Conservation (phyloP, 2,888 invertebrate genomes). For the Ceriagrion tenellum region DNA sequence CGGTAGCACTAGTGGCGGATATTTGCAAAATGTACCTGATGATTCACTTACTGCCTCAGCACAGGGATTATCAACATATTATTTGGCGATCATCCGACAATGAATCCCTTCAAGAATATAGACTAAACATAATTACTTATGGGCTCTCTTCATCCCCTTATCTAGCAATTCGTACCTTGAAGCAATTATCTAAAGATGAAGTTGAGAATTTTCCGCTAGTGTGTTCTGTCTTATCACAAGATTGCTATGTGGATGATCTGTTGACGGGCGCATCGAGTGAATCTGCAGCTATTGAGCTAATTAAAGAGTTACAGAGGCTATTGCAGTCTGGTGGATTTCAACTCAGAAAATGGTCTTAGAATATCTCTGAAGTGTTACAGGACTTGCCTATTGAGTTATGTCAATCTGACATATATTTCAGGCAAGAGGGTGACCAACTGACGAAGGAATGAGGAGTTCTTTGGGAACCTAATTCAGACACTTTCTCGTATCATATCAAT, state of each 20-base stretch:
- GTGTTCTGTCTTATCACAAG: not conserved
- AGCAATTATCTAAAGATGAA: no score
- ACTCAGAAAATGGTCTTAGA: no score
- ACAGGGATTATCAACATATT: not conserved
- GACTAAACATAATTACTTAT: no score
- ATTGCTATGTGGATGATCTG: not conserved
- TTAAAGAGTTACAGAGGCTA: not conserved
- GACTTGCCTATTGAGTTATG: no score
- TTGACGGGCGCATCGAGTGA: not conserved
- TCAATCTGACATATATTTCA: not conserved
- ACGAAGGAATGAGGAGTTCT: not conserved
- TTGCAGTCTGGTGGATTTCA: not conserved
- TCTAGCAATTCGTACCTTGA: no score
- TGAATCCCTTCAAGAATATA: no score
- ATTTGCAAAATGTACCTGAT: no score
- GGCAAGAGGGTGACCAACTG: not conserved
- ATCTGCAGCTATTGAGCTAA: not conserved
- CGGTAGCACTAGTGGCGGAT: no score
- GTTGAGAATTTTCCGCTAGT: no score
- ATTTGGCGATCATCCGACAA: not conserved
- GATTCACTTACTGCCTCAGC: no score
- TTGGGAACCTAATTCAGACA: not conserved
- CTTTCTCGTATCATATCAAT: not conserved
- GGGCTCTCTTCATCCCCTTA: no score
- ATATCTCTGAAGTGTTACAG: no score